Evolutionary conservation across 2,888 invertebrate species (phyloP), one percentile per base, ranked within the genome.

Genomic region (Drosophila yooni): DNA sequence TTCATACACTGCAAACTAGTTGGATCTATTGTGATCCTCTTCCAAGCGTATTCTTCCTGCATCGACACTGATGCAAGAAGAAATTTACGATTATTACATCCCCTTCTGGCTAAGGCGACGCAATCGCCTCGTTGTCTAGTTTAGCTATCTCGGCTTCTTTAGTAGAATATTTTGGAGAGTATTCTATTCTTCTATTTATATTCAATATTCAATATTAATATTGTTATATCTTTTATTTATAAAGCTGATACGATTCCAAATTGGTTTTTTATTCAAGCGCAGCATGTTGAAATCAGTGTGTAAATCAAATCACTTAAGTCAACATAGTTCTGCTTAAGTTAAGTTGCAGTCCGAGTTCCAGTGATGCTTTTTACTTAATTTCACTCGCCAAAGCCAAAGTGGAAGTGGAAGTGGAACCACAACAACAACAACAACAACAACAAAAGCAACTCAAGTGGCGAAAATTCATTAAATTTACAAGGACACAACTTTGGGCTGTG

Each of bases 381-480:
- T 48, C 27, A n/a, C 38, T 50, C 56, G 33, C 29, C 27, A 31
- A 27, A 36, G 25, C 40, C 43, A n/a, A 36, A 31, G 43, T 15
- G 34, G 33, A 66, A 31, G 43, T 15, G 34, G 33, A 66, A 54
- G 48, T 25, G 31, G n/a, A 13, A 15, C 29, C 36, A 40, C 34
- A 60, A 27, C 25, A 52, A 48, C 33, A 40, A 27, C 8, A 38
- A 18, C 34, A 63, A 60, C 36, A 46, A 25, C 38, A 50, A 43
- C 21, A 54, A 48, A 1, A 48, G 10, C 43, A 59, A 65, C 56
- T 67, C 63, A 71, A 77, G 88, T 88, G 86, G 82, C 74, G 88
- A 84, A 89, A 87, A 87, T 88, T 87, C 86, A 87, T 87, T 89
- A 88, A 89, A 79, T 89, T 89, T 82, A 81, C 86, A 87, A 89